Conservation (phyloP, 1,140 invertebrate species). For the Megalonaias nervosa region DNA sequence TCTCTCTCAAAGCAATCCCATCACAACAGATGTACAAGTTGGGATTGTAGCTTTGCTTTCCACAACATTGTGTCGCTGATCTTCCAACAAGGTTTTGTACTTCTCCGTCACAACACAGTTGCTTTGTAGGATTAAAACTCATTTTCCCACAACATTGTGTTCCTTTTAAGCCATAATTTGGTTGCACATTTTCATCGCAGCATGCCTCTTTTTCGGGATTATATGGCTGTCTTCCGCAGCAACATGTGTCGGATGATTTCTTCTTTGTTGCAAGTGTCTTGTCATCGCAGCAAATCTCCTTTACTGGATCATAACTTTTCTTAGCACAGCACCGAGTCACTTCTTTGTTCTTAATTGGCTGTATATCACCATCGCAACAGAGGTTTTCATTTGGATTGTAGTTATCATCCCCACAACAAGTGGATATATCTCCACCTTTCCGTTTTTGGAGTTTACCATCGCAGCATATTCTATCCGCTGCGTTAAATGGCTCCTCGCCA, state of each 20-base stretch:
- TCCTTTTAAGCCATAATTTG: conserved; percentile 13
- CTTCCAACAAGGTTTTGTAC: conserved; percentile 24
- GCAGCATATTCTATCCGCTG: conserved; percentile 23
- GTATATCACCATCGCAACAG: conserved; percentile 30
- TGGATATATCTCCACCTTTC: conserved; percentile 25
- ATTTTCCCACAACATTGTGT: conserved; percentile 30
- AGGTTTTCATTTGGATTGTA: conserved; percentile 22
- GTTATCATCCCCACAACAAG: conserved; percentile 31
- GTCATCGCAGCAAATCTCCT: conserved; percentile 31
- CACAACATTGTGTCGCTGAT: conserved; percentile 21
- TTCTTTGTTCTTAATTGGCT: conserved; percentile 11
- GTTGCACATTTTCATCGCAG: conserved; percentile 23
- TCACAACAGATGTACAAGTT: neutral
- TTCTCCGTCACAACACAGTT: conserved; percentile 23
- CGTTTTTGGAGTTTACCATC: conserved; percentile 20
- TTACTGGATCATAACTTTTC: conserved; percentile 26
- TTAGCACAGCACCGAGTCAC: conserved; percentile 27
- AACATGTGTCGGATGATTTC: conserved; percentile 27
- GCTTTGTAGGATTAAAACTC: conserved; percentile 33
- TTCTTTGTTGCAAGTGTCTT: conserved; percentile 16
- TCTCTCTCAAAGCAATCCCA: conserved; percentile 8
- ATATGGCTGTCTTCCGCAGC: conserved; percentile 30
- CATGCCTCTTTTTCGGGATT: conserved; percentile 25
- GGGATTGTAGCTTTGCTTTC: conserved; percentile 18
- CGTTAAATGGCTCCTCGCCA: conserved; percentile 22